phyloP scores from a whole-genome alignment of 2,797 vertebrate species.

The Spea hammondii region DNA sequence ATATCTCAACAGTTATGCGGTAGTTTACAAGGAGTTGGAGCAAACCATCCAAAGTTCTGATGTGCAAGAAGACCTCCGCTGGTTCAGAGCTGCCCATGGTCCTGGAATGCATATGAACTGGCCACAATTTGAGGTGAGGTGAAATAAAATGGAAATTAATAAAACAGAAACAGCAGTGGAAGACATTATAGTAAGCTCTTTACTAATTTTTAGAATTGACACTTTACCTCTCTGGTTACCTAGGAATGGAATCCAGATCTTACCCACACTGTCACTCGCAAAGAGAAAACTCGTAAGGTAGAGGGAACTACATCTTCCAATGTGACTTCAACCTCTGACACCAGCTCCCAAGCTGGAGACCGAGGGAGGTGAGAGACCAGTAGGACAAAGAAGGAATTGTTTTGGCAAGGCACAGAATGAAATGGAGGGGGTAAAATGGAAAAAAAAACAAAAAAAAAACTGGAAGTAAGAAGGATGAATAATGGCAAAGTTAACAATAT shows the following conservation, averaged over 20 bases:
- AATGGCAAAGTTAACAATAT: no score
- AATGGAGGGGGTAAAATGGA: background rate
- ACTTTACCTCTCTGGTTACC: background rate
- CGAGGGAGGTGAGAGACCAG: constrained; percentile 81
- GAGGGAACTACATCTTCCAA: constrained; percentile 80
- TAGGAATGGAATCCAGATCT: constrained; percentile 96
- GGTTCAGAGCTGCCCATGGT: constrained; percentile 84
- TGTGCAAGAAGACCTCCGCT: constrained; percentile 88
- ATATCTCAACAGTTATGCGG: constrained; percentile 72
- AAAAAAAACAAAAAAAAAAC: no score
- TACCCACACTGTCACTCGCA: constrained; percentile 82
- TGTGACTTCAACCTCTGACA: constrained; percentile 76
- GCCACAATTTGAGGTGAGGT: constrained; percentile 93
- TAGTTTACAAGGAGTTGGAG: constrained; percentile 88
- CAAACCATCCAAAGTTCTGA: constrained; percentile 81
- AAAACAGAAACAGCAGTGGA: background rate
- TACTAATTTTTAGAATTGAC: background rate
- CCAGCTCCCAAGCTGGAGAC: constrained; percentile 83
- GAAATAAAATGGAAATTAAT: background rate
- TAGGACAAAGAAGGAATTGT: background rate
- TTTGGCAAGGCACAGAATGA: background rate
- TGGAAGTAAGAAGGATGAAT: no score
- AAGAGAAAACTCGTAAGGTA: constrained; percentile 87
- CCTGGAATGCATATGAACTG: constrained; percentile 97
- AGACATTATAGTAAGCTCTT: background rate